These are phyloP conservation scores for Delichon dasypus DNA, from an alignment of 2,797 vertebrate genomes.

Conservation along the genomic window DNA sequence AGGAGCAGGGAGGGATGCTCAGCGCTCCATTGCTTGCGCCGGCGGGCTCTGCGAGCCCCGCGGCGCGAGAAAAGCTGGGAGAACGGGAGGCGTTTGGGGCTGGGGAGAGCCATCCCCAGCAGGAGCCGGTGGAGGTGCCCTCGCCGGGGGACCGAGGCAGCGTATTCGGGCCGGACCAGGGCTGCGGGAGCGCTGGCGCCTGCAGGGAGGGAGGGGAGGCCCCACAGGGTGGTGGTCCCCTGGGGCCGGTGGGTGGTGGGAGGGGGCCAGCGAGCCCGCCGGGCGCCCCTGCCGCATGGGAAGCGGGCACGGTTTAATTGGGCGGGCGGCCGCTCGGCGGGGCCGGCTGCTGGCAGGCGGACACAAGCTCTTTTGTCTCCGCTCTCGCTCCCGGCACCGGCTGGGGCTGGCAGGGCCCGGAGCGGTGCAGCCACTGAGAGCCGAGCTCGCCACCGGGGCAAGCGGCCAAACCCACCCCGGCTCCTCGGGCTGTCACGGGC, in stretches of 20 bases:
- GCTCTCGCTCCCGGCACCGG: constrained; percentile 45
- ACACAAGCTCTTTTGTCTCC: constrained; percentile 67
- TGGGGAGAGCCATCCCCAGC: not conserved
- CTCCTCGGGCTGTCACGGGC: not conserved
- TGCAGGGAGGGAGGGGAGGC: not conserved
- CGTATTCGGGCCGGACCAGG: accelerated
- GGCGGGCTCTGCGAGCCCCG: not conserved
- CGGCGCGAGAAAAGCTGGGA: not conserved
- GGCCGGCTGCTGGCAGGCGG: constrained; percentile 64
- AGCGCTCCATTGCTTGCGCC: not conserved
- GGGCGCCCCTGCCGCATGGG: constrained; percentile 41
- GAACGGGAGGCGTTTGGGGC: not conserved
- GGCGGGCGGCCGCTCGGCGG: constrained; percentile 52
- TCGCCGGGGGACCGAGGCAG: not conserved
- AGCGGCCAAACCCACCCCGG: constrained; percentile 50
- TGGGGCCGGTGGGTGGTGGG: not conserved
- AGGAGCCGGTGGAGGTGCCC: not conserved
- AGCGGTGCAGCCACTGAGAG: constrained; percentile 56
- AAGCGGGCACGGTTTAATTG: constrained; percentile 64
- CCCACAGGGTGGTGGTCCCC: not conserved
- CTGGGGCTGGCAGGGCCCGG: constrained; percentile 58
- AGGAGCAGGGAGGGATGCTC: not conserved
- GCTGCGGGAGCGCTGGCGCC: not conserved
- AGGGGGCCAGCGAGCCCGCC: not conserved
- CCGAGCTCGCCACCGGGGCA: constrained; percentile 42